A percentile compares a stretch with the other conserved stretches of the same genome.
These are phyloP conservation scores for Brachirus orientalis DNA, from an alignment of 2,113 vertebrate genomes.

Conservation along the genomic window DNA sequence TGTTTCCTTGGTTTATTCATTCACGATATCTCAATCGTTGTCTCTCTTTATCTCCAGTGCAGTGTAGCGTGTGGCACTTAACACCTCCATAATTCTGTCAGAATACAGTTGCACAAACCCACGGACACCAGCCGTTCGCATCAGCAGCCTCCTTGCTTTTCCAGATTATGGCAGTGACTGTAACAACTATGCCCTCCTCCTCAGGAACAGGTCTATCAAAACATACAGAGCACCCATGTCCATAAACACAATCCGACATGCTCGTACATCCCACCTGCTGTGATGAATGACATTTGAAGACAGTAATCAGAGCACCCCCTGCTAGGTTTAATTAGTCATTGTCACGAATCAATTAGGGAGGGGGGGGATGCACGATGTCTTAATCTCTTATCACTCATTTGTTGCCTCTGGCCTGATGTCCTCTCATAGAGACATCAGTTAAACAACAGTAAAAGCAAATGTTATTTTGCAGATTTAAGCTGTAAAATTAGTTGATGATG, in stretches of 20 bases:
- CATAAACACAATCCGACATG: constrained; percentile 59
- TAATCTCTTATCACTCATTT: constrained; percentile 43
- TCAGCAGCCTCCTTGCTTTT: constrained; percentile 38
- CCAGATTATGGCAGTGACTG: constrained; percentile 26
- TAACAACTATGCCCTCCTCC: constrained; percentile 29
- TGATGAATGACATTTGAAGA: constrained; percentile 65
- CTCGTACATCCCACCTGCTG: constrained; percentile 53
- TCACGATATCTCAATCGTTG: too few relatives aligned
- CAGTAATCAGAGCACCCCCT: constrained; percentile 61
- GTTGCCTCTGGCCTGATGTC: constrained; percentile 10
- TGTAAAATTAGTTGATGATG: too few relatives aligned
- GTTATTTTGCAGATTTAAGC: too few relatives aligned
- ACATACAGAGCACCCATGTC: neutral
- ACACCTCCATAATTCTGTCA: constrained; percentile 19
- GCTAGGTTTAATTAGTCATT: constrained; percentile 75
- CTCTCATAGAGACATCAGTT: constrained; percentile 2
- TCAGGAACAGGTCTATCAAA: constrained; percentile 16
- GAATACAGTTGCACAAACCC: constrained; percentile 7
- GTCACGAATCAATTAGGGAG: constrained; percentile 70
- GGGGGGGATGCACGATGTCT: constrained; percentile 43
- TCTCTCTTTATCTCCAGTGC: neutral
- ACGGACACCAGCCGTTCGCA: constrained; percentile 15
- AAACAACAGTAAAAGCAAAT: neutral
- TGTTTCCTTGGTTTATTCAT: constrained; percentile 1
- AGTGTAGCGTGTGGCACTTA: constrained; percentile 2